A percentile compares a stretch with the other conserved stretches of the same genome.
Evolutionary conservation across 92 coral and sea anemone species (phyloP).

Genomic region (Porites evermanni): DNA sequence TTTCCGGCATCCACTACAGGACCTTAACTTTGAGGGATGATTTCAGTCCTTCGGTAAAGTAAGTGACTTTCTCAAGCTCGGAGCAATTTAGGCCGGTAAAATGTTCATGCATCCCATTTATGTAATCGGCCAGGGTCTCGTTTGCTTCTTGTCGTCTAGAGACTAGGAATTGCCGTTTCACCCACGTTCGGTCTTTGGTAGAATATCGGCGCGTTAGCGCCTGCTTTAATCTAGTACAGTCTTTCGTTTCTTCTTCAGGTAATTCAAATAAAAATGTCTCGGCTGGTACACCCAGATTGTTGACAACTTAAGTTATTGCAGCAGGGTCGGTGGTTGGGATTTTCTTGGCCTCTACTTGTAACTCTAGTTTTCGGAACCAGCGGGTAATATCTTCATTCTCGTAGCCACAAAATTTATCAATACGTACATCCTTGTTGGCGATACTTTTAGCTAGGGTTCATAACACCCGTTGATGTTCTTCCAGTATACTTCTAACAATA

Average conservation of each 20-base stretch:
- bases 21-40: background rate
- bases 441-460: background rate
- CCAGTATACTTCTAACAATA: background rate
- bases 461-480: background rate
- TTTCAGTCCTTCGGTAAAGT: background rate
- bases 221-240: background rate
- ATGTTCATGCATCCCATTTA: slow-evolving; percentile 1
- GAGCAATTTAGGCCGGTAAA: background rate
- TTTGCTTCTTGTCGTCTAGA: background rate
- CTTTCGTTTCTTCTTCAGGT: background rate
- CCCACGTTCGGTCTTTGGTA: background rate
- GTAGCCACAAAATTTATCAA: background rate
- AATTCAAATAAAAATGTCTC: background rate
- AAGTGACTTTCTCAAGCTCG: slow-evolving; percentile 10
- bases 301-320: background rate
- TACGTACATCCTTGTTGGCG: background rate
- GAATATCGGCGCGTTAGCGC: background rate
- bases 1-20: background rate
- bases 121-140: background rate
- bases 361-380: background rate
- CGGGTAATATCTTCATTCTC: background rate
- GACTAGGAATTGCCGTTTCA: background rate
- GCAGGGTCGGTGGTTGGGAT: background rate
- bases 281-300: background rate
- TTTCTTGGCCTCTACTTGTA: background rate